These are phyloP conservation scores for Chrysaora quinquecirrha DNA, from an alignment of 30 jellyfish, hydroid and myxozoan genomes.

Conservation along the genomic window DNA sequence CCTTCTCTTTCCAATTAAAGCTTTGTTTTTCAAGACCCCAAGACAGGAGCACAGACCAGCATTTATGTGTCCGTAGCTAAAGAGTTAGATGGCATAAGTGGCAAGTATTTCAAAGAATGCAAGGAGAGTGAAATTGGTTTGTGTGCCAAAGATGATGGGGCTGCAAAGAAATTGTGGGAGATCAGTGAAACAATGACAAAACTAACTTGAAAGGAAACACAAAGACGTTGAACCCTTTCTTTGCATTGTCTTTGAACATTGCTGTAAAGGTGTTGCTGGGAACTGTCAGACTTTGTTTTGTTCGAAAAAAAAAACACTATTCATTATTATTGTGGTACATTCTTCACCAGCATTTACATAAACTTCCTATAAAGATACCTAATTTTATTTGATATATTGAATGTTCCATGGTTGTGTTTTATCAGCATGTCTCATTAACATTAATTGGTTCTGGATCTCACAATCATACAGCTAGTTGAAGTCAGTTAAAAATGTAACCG, in stretches of 20 bases:
- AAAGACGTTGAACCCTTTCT: background rate
- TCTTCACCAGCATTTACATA: no score
- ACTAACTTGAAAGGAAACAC: background rate
- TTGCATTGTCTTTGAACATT: background rate
- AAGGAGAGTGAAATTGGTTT: constrained; percentile 15
- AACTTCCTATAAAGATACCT: no score
- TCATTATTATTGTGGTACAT: no score
- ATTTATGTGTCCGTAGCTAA: constrained; percentile 71
- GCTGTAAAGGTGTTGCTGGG: no score
- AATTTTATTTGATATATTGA: no score
- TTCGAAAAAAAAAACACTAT: no score
- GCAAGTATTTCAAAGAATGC: constrained; percentile 90
- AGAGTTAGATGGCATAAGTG: constrained; percentile 71
- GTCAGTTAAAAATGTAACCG: no score
- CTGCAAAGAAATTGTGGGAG: constrained; percentile 93
- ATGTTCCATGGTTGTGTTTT: no score
- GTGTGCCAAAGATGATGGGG: constrained; percentile 83
- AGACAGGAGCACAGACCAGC: constrained; percentile 92
- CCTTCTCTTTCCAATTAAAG: constrained; percentile 1
- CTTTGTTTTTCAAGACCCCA: constrained; percentile 66
- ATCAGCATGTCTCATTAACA: no score
- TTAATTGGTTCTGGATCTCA: no score
- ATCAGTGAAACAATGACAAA: constrained; percentile 75
- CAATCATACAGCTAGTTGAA: no score
- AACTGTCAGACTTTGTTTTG: no score